Evolutionary conservation across 1,140 invertebrate species (phyloP).

Genomic region (Mactra quadrangularis): DNA sequence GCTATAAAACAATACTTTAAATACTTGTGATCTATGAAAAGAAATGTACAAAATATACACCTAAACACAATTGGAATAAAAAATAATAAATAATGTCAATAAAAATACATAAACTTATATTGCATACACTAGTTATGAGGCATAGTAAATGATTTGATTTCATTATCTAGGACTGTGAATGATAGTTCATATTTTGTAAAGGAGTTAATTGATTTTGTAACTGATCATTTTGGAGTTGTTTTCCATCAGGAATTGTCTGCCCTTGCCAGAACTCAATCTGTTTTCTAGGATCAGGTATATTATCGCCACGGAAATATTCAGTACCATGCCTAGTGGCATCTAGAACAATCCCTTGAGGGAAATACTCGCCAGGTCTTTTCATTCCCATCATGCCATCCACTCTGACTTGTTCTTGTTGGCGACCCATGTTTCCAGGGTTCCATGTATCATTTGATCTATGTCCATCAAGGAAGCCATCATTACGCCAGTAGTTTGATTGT

Average conservation of each 20-base stretch:
- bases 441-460: neutral
- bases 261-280: slow-evolving; percentile 44
- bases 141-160: too few species aligned
- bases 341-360: neutral
- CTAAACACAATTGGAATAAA: too few species aligned
- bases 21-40: too few species aligned
- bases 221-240: slow-evolving; percentile 8
- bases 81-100: too few species aligned
- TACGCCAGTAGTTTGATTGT: slow-evolving; percentile 7
- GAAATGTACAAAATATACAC: too few species aligned
- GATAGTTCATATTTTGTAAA: slow-evolving; percentile 26
- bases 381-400: slow-evolving; percentile 9
- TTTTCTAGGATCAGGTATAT: slow-evolving; percentile 37
- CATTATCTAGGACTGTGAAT: slow-evolving; percentile 20
- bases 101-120: too few species aligned
- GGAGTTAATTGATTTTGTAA: slow-evolving; percentile 14
- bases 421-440: neutral
- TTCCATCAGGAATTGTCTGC: slow-evolving; percentile 18
- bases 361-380: slow-evolving; percentile 6
- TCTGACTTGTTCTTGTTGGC: slow-evolving; percentile 9
- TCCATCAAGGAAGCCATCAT: neutral
- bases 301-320: slow-evolving; percentile 24
- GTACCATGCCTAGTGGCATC: neutral
- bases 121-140: too few species aligned
- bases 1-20: too few species aligned